Evolutionary conservation across 2,113 vertebrate genomes (phyloP).

Genomic region (Asarcornis scutulata): DNA sequence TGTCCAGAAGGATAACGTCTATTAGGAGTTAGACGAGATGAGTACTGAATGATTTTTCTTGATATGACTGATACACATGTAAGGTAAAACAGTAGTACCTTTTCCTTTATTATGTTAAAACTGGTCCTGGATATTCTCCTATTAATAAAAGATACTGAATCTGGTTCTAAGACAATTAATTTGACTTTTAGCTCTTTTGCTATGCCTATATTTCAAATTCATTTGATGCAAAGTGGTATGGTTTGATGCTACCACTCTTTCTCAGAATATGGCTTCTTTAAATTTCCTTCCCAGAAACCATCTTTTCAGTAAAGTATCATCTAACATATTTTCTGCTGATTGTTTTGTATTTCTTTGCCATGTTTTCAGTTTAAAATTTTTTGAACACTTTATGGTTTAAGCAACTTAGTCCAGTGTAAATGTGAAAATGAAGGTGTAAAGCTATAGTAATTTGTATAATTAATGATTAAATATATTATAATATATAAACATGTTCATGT

Average conservation of each 20-base stretch:
- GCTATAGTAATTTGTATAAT: neutral
- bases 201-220: neutral
- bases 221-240: neutral
- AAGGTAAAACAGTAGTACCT: neutral
- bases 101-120: neutral
- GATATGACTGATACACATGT: fast-evolving
- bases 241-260: neutral
- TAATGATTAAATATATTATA: neutral
- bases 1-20: no score
- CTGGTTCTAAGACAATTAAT: neutral
- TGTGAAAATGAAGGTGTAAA: neutral
- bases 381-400: neutral
- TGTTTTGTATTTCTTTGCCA: neutral
- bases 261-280: neutral
- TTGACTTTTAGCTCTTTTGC: neutral
- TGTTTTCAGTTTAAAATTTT: neutral
- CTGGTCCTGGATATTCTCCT: neutral
- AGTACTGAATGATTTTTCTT: neutral
- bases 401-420: neutral
- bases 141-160: neutral
- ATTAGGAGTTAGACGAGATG: neutral
- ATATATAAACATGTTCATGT: neutral
- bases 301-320: neutral
- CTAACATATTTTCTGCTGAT: neutral
- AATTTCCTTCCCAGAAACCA: neutral